Conservation (phyloP, 2,113 vertebrate species). For the Bombycilla garrulus region DNA sequence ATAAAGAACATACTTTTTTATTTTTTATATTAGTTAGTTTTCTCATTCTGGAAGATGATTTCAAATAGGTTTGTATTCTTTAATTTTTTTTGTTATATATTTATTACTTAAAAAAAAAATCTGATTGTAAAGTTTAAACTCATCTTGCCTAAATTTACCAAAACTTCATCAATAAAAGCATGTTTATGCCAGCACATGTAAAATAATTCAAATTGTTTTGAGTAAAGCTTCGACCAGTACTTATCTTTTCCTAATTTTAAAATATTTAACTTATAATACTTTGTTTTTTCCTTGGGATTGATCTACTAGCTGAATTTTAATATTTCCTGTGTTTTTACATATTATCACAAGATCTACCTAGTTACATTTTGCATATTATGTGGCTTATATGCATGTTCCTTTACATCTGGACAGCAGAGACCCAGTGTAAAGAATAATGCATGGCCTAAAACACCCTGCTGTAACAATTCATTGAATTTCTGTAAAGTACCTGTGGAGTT, state of each 20-base stretch:
- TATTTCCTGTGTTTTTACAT: neutral
- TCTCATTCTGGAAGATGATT: neutral
- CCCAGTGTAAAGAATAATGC: neutral
- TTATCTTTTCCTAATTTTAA: neutral
- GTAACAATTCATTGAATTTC: neutral
- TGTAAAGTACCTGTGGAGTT: neutral
- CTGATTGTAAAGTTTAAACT: neutral
- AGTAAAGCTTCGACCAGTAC: neutral
- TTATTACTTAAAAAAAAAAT: neutral
- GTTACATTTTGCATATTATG: neutral
- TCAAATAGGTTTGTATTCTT: neutral
- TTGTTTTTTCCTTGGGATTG: neutral
- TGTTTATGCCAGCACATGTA: neutral
- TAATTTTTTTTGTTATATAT: neutral
- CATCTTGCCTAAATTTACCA: neutral
- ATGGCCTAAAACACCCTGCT: neutral
- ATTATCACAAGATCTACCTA: neutral
- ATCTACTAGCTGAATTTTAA: neutral
- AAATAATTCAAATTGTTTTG: neutral
- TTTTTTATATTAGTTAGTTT: neutral
- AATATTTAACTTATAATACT: neutral
- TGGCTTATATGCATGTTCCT: neutral
- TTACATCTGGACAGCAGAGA: neutral
- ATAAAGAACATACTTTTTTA: neutral
- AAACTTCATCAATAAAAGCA: neutral